Evolutionary conservation across 2,797 vertebrate species (phyloP), one percentile per base, ranked within the genome.

Genomic region (Rhincodon typus): DNA sequence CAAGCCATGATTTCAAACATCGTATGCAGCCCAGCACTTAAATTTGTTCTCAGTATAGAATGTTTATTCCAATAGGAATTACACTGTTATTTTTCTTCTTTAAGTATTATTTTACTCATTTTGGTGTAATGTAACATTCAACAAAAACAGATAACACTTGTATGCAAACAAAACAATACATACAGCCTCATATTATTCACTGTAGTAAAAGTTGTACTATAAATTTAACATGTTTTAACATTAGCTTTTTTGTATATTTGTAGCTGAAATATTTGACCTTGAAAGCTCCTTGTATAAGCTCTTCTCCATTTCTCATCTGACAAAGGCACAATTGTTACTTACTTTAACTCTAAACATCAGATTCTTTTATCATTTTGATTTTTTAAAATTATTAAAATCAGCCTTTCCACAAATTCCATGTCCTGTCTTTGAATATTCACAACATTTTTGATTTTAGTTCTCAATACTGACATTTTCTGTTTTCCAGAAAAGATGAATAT

Each of bases 61-160:
- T 30, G 38, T 90, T 90, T 90, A 90, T 90, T n/a, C n/a, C 88
- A 91, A 91, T n/a, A 91, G 27, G 57, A 91, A 7, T 66, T 66
- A n/a, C 34, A 91, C 19, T 74, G 25, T 53, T 34, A 74, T 34
- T 94, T 94, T 34, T 72, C 69, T 94, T 13, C 69, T 34, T 74
- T 94, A 94, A 94, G 30, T 46, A 74, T 38, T 67, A 3, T 53
- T 84, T 23, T 53, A 50, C 74, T 94, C 34, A 74, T 94, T 72
- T 46, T 94, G 17, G 3, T 74, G 67, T n/a, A 70, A 38, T 69
- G 12, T 62, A 94, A 94, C 15, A 94, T 94, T 50, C 10, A 46
- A 66, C 42, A 94, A 69, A 72, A 94, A 70, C 38, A 94, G n/a
- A 23, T 27, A 94, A 94, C 30, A 72, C 53, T 74, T 27, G 25